Evolutionary conservation across 1,140 invertebrate genomes (phyloP).

Genomic region (Drosophila insularis): DNA sequence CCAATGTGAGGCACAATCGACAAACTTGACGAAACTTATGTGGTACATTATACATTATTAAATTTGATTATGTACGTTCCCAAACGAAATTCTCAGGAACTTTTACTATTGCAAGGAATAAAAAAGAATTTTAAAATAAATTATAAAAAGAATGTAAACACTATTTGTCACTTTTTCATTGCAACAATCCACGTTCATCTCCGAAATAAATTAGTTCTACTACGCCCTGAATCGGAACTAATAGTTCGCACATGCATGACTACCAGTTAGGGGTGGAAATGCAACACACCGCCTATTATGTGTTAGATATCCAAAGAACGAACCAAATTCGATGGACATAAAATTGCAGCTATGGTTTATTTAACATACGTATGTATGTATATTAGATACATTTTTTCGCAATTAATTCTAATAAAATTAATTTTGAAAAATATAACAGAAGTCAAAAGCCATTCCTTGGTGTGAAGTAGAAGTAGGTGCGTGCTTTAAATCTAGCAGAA

Average conservation of each 20-base stretch:
- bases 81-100: constrained; percentile 40
- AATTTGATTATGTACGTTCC: constrained; percentile 40
- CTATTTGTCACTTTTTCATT: constrained; percentile 76
- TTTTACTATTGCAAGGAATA: constrained; percentile 47
- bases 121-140: constrained; percentile 76
- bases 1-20: constrained; percentile 83
- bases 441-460: too few species aligned
- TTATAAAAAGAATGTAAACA: constrained; percentile 77
- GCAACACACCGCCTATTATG: too few species aligned
- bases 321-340: too few species aligned
- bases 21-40: constrained; percentile 84
- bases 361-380: too few species aligned
- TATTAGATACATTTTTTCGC: too few species aligned
- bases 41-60: constrained; percentile 85
- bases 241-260: constrained; percentile 17
- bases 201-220: constrained; percentile 65
- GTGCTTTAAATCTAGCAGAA: too few species aligned
- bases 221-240: constrained; percentile 33
- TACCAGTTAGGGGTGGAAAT: neutral
- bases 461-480: too few species aligned
- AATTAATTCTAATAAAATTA: too few species aligned
- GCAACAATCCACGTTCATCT: constrained; percentile 73
- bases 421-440: too few species aligned
- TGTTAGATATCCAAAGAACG: too few species aligned
- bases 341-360: too few species aligned